A percentile compares a stretch with the other conserved stretches of the same genome.
These are phyloP conservation scores for Rhopilema esculentum DNA, from an alignment of 30 jellyfish, hydroid and myxozoan species.

Conservation along the genomic window DNA sequence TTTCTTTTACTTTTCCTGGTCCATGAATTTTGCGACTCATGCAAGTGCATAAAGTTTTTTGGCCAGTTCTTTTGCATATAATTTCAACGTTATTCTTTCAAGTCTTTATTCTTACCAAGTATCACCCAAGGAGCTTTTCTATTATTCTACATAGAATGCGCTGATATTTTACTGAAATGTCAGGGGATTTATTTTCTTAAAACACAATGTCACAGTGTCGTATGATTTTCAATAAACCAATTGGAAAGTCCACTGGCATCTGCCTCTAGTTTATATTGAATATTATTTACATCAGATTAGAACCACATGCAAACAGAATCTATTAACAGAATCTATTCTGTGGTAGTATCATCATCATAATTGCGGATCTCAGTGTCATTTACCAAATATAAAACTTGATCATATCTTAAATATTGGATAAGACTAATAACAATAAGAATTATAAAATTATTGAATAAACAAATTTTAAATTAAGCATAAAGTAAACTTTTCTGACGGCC, in stretches of 20 bases:
- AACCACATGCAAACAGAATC: conserved; percentile 10
- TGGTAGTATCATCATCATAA: too few relatives aligned
- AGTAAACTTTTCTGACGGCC: too few relatives aligned
- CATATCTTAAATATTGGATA: too few relatives aligned
- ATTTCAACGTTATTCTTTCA: too few relatives aligned
- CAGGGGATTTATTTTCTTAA: background rate
- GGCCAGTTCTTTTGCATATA: background rate
- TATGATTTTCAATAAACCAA: background rate
- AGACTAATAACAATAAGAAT: too few relatives aligned
- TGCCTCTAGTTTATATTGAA: conserved; percentile 4
- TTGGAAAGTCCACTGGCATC: conserved; percentile 23
- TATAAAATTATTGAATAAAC: too few relatives aligned
- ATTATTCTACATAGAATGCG: background rate
- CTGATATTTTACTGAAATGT: conserved; percentile 8
- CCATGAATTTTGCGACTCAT: conserved; percentile 1
- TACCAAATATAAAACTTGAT: too few relatives aligned
- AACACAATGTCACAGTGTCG: background rate
- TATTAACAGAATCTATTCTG: too few relatives aligned
- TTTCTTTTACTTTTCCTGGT: background rate
- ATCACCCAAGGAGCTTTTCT: background rate
- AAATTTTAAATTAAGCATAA: too few relatives aligned
- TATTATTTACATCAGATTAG: conserved; percentile 10
- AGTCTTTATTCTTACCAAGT: background rate
- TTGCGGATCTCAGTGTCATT: too few relatives aligned
- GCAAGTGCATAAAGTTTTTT: background rate